Percentiles rank a stretch among this genome's conserved stretches.
These are phyloP conservation scores for Anhinga rufa DNA, from an alignment of 2,113 vertebrate species.

Conservation along the genomic window DNA sequence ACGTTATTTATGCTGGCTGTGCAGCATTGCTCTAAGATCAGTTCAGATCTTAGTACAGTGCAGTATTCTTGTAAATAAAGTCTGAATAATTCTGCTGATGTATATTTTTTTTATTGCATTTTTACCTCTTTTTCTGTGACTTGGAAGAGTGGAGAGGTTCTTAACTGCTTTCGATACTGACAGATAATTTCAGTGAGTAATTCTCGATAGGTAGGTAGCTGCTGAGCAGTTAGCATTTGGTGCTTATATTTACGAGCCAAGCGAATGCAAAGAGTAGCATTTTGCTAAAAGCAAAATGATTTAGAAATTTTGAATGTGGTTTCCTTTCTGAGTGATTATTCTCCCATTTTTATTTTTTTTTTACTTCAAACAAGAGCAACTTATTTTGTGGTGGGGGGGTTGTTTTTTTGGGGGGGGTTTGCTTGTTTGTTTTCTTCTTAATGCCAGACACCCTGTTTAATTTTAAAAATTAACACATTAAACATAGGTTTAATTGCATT, in stretches of 20 bases:
- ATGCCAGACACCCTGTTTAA: not conserved
- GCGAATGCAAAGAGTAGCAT: not conserved
- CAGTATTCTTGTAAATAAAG: not conserved
- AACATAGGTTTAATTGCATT: not conserved
- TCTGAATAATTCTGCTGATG: not conserved
- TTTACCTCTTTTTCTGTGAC: not conserved
- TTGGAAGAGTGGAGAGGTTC: not conserved
- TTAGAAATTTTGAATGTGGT: not conserved
- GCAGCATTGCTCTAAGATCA: not conserved
- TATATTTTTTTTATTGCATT: not conserved
- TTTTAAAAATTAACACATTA: not conserved
- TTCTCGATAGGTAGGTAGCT: not conserved
- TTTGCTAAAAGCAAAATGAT: not conserved
- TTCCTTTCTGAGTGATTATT: not conserved
- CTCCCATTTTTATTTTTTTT: not conserved
- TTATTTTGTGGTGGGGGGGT: not conserved
- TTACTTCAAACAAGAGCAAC: not conserved
- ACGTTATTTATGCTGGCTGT: fast-evolving
- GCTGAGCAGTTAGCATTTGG: not conserved
- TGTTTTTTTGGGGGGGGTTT: too few species aligned
- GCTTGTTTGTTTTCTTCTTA: not conserved
- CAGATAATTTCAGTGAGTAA: not conserved
- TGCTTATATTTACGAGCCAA: not conserved
- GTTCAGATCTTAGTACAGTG: not conserved
- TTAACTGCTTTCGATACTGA: not conserved